Conservation (phyloP, 2,113 vertebrate genomes). For the Clarias magur region DNA sequence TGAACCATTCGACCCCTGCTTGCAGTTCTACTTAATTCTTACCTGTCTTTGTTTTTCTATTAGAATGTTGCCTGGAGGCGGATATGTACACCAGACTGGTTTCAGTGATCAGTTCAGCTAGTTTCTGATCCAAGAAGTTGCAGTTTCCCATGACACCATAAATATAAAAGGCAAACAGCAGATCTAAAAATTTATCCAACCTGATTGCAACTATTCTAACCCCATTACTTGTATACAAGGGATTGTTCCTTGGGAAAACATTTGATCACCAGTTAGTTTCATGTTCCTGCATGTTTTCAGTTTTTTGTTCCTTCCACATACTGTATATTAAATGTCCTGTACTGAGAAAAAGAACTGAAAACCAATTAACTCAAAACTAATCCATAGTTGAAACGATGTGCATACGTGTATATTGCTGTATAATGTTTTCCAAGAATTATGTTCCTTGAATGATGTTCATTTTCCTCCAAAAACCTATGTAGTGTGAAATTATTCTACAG, state of each 20-base stretch:
- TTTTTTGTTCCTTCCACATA: too few species aligned
- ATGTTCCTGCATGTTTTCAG: neutral
- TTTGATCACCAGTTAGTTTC: neutral
- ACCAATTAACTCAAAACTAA: neutral
- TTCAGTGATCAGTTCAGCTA: neutral
- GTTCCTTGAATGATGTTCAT: neutral
- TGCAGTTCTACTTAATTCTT: neutral
- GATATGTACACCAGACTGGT: conserved; percentile 28
- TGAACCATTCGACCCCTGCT: conserved; percentile 9
- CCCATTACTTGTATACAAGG: neutral
- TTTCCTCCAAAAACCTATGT: neutral
- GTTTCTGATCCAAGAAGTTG: conserved; percentile 4
- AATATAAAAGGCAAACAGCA: neutral
- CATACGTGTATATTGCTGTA: neutral
- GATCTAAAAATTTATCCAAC: neutral
- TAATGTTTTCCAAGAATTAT: neutral
- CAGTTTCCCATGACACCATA: too few species aligned
- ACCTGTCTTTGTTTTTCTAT: neutral
- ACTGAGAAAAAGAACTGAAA: neutral
- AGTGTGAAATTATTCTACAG: neutral
- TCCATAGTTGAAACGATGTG: neutral
- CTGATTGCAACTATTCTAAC: neutral
- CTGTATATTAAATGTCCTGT: neutral
- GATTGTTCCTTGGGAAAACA: neutral
- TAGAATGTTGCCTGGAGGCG: conserved; percentile 39